Evolutionary conservation across 2,888 invertebrate genomes (phyloP), one percentile per base, ranked within the genome.

Genomic region (Muscina levida): DNA sequence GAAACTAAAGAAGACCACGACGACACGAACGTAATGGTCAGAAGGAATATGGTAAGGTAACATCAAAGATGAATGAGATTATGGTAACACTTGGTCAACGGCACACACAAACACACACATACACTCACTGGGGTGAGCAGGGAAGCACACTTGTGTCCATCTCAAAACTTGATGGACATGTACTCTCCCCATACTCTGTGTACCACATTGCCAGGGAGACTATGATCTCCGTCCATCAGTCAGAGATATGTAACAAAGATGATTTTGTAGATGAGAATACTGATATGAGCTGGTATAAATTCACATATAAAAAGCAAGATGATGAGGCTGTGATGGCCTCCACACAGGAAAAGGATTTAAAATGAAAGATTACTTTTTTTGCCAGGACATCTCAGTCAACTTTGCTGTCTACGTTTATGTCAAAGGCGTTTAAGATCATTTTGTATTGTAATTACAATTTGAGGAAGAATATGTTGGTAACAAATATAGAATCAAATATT

Each of bases 121-220:
- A 44, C 51, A 44, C 44, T 2, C 44, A 44, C 51, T n/a, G 11
- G 44, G 44, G n/a, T 62, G 39, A 42, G 22, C 19, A 19, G 17
- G 19, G 6, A 42, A 15, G 24, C 67, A 77, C 73, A 77, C 73
- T 72, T 80, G 71, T 71, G 77, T 44, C 44, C 67, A 72, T 46
- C 13, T 57, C 51, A 24, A 71, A 66, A 57, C 37, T 73, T 77
- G 80, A 77, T 77, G 77, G 77, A 73, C 76, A 75, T 65, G 31
- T 62, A 19, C 42, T 62, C 39, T 42, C 37, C 19, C 22, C 39
- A 37, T 19, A 10, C 19, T 19, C 62, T 37, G 42, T n/a, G 42
- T 13, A 17, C 13, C 15, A 11, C 2, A 4, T n/a, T 10, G 42
- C 62, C 39, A 26, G 22, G 17, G 65, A 31, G 62, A n/a, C 53